Conservation (phyloP, 2,888 invertebrate genomes). For the Catocala fraxini region DNA sequence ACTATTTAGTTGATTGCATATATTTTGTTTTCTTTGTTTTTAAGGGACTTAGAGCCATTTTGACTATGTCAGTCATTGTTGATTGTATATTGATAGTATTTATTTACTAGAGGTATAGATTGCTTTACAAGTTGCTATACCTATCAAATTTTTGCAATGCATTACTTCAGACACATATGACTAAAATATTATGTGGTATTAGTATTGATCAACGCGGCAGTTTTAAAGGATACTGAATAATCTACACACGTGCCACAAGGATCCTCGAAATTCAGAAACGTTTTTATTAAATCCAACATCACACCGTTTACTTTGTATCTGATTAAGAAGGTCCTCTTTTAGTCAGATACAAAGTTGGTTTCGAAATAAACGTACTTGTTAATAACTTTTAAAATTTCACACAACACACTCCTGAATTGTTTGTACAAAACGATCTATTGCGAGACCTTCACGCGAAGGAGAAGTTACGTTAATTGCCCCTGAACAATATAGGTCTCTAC, state of each 20-base stretch:
- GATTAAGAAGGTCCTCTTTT: slow-evolving; percentile 27
- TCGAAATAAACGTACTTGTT: slow-evolving; percentile 55
- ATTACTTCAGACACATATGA: no score
- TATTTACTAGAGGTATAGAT: no score
- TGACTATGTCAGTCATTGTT: no score
- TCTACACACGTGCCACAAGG: slow-evolving; percentile 9
- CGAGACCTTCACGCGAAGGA: slow-evolving; percentile 31
- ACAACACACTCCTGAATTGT: slow-evolving; percentile 23
- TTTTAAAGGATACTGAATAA: background rate
- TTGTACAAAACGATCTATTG: slow-evolving; percentile 34
- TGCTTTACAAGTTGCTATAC: no score
- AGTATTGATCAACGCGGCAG: no score
- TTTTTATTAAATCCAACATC: slow-evolving; percentile 52
- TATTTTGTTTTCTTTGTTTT: no score
- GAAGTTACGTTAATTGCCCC: slow-evolving; percentile 36
- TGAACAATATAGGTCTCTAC: slow-evolving; percentile 38
- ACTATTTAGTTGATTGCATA: no score
- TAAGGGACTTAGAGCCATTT: no score
- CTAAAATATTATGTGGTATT: no score
- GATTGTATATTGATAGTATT: no score
- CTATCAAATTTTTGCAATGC: no score
- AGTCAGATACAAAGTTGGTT: slow-evolving; percentile 50
- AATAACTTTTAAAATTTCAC: slow-evolving; percentile 50
- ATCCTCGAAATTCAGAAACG: slow-evolving; percentile 37
- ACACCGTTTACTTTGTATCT: slow-evolving; percentile 24